Percentiles rank a stretch among this genome's conserved stretches.
phyloP scores from a whole-genome alignment of 1,140 invertebrate species.

The Drosophila mojavensis region DNA sequence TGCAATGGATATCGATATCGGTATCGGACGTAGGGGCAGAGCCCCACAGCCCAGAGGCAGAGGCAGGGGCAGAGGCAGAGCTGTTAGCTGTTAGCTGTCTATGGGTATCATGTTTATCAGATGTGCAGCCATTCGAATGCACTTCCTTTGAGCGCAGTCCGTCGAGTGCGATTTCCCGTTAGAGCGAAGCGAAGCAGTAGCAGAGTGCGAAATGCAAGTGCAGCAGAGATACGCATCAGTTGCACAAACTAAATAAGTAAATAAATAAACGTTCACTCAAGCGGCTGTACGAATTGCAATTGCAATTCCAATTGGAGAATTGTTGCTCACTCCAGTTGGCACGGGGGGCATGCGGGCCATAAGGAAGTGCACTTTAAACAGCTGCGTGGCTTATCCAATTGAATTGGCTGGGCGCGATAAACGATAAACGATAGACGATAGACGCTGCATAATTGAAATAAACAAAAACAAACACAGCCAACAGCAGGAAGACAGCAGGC shows the following conservation, averaged over 20 bases:
- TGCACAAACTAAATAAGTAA: slow-evolving; percentile 56
- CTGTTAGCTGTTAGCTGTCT: slow-evolving; percentile 53
- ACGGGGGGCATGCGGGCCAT: slow-evolving; percentile 31
- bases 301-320: slow-evolving; percentile 18
- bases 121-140: slow-evolving; percentile 78
- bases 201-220: slow-evolving; percentile 11
- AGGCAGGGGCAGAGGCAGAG: neutral
- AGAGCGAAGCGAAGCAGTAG: slow-evolving; percentile 41
- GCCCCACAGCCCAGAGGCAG: no score
- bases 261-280: slow-evolving; percentile 52
- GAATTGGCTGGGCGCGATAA: slow-evolving; percentile 37
- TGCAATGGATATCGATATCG: slow-evolving; percentile 22
- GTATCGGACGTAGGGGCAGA: slow-evolving; percentile 1
- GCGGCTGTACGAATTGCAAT: slow-evolving; percentile 25
- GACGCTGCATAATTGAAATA: slow-evolving; percentile 44
- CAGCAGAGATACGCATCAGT: slow-evolving; percentile 73
- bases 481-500: neutral
- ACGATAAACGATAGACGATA: slow-evolving; percentile 30
- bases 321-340: slow-evolving; percentile 28
- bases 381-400: slow-evolving; percentile 67
- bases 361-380: slow-evolving; percentile 73
- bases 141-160: slow-evolving; percentile 73
- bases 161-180: slow-evolving; percentile 65
- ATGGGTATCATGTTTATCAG: slow-evolving; percentile 76
- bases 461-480: slow-evolving; percentile 15